Conservation (phyloP, 2,888 invertebrate species). For the Sminthurinus aureus region DNA sequence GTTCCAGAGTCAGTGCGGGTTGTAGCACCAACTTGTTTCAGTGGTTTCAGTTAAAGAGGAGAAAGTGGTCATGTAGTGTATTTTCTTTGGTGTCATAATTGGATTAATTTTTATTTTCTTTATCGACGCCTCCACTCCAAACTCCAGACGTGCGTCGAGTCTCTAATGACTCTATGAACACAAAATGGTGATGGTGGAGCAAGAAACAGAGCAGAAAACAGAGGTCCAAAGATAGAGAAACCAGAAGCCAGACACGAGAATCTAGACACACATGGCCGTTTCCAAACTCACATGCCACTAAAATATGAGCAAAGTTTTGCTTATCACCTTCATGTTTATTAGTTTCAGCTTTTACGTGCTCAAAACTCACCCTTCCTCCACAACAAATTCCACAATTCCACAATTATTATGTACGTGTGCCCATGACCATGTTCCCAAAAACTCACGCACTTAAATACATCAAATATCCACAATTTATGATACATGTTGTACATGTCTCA, state of each 20-base stretch:
- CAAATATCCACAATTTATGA: too few species aligned
- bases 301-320: constrained; percentile 41
- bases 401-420: not conserved
- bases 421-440: not conserved
- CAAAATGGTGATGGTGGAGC: too few species aligned
- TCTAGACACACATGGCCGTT: too few species aligned
- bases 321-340: constrained; percentile 41
- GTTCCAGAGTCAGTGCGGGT: not conserved
- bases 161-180: constrained; percentile 33
- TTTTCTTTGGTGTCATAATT: constrained; percentile 35
- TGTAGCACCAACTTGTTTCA: too few species aligned
- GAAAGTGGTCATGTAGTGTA: not conserved
- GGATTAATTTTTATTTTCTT: constrained; percentile 44
- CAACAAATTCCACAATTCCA: not conserved
- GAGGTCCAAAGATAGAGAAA: too few species aligned
- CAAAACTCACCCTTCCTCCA: not conserved
- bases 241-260: too few species aligned
- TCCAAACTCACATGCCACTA: not conserved
- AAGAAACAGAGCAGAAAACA: not conserved
- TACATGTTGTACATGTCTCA: too few species aligned
- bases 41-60: not conserved
- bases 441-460: not conserved
- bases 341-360: not conserved
- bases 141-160: constrained; percentile 20
- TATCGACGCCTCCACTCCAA: constrained; percentile 28